Conservation (phyloP, 2,797 vertebrate genomes). For the Podarcis lilfordi region DNA sequence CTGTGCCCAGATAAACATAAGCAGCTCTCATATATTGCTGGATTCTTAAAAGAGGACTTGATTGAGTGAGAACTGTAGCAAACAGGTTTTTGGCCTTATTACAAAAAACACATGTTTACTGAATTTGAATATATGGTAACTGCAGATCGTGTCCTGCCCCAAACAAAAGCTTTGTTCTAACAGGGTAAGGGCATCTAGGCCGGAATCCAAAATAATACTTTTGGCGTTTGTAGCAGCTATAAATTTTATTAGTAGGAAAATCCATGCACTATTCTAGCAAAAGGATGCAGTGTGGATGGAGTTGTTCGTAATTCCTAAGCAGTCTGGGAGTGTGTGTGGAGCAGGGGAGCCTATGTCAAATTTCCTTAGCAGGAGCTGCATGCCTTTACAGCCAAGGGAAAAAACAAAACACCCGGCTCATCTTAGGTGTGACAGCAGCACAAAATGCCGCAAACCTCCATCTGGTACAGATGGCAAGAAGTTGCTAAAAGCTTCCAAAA, state of each 20-base stretch:
- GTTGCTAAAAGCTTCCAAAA: neutral
- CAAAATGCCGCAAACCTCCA: neutral
- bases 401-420: neutral
- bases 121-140: neutral
- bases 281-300: neutral
- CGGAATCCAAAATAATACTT: neutral
- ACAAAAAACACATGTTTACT: neutral
- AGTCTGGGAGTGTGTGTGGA: neutral
- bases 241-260: neutral
- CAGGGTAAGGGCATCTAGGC: neutral
- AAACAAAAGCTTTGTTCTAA: neutral
- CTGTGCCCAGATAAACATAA: neutral
- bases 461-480: neutral
- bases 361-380: neutral
- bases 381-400: neutral
- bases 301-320: neutral
- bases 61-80: neutral
- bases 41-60: neutral
- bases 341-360: neutral
- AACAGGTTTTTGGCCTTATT: neutral
- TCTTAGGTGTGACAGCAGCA: neutral
- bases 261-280: neutral
- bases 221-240: neutral
- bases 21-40: neutral
- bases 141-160: neutral